These are phyloP conservation scores for Coptodon bakossiorum DNA, from an alignment of 2,113 vertebrate genomes.

Conservation along the genomic window DNA sequence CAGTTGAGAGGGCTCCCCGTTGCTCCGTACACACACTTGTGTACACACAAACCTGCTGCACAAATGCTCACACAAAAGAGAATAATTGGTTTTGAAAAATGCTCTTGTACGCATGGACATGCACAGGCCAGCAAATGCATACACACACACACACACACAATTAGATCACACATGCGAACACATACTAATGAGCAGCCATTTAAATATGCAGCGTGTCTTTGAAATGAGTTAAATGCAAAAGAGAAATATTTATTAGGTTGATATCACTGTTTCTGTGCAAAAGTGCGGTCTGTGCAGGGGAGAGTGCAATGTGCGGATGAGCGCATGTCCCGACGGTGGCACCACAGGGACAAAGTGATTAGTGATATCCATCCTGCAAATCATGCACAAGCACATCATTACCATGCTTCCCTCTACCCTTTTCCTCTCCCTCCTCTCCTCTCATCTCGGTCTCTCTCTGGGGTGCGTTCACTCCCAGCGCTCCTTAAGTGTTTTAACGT, in stretches of 20 bases:
- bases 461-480: constrained; percentile 55
- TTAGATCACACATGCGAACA: neutral
- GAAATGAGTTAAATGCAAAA: constrained; percentile 49
- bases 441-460: constrained; percentile 50
- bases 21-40: constrained; percentile 10
- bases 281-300: neutral
- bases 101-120: neutral
- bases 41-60: constrained; percentile 34
- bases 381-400: constrained; percentile 60
- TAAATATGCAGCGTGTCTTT: constrained; percentile 55
- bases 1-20: constrained; percentile 54
- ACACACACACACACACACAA: neutral
- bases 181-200: constrained; percentile 39
- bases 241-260: constrained; percentile 70
- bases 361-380: constrained; percentile 58
- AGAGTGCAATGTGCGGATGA: neutral
- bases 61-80: neutral
- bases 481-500: constrained; percentile 75
- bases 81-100: neutral
- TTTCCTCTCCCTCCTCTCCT: constrained; percentile 1
- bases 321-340: constrained; percentile 41
- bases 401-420: constrained; percentile 26
- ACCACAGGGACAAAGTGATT: constrained; percentile 66
- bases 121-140: neutral
- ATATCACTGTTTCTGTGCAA: constrained; percentile 33